Base-by-base conservation (phyloP, 23 tunicate species). In the Diplosoma virens region DNA sequence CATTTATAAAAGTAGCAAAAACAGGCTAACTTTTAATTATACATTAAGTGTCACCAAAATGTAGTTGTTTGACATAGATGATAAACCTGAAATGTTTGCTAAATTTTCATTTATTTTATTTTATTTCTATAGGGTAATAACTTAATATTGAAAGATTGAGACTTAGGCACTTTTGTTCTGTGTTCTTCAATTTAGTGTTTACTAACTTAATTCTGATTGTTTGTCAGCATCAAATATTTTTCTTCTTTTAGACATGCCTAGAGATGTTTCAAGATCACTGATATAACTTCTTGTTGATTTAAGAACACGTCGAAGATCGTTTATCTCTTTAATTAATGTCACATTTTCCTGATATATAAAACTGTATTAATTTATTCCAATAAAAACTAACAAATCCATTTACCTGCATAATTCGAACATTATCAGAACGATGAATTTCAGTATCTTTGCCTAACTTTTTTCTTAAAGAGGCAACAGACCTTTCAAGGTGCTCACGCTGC, bases 351-450 rank as follows among this genome's bases (percentile, higher is more conserved):
- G 70, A 11, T 7, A 9, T 7, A 41, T 7, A 41, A 41, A 7
- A 7, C 9, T 7, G 50, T 41, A 7, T 41, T 7, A 14, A 9
- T 41, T 14, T 41, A 9, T 41, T 41, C 9, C 50, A 41, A 41
- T 7, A 7, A 41, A 41, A 41, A n/a, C n/a, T n/a, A 41, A 14
- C 9, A 14, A 41, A 41, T 14, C 4, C 24, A 56, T 22, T 20
- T 37, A 90, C 97, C 90, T 95, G 99, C 90, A 95, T 90, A 1
- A 95, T 81, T 59, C 95, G 67, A 45, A 95, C 90, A 64, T 95
- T 95, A 60, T 95, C 99, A 7, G 84, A 82, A 4, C 99, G 73
- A 54, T 95, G 99, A 32, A 95, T 83, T 56, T 95, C 99, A 3
- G 90, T 75, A 37, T 95, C 99, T 59, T 88, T 83, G 4, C 82